A percentile compares a stretch with the other conserved stretches of the same genome.
These are phyloP conservation scores for Mamestra configurata DNA, from an alignment of 1,140 invertebrate genomes.

Conservation along the genomic window DNA sequence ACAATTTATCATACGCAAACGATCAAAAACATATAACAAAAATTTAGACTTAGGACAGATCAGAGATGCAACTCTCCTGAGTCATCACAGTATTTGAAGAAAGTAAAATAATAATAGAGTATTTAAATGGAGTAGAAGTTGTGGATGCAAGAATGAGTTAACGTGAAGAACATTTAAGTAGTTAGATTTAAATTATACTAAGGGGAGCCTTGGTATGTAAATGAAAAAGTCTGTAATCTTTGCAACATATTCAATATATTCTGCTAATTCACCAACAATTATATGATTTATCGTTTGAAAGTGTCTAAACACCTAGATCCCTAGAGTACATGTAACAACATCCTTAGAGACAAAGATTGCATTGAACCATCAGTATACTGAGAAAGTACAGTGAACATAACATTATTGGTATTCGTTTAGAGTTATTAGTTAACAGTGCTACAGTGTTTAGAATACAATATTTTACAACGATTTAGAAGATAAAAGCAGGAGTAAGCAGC, in stretches of 20 bases:
- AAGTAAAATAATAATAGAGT: constrained; percentile 68
- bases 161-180: constrained; percentile 68
- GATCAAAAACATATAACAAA: constrained; percentile 55
- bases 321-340: constrained; percentile 64
- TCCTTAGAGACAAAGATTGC: constrained; percentile 87
- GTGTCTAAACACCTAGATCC: constrained; percentile 71
- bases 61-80: constrained; percentile 74
- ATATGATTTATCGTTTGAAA: constrained; percentile 67
- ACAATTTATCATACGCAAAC: constrained; percentile 27
- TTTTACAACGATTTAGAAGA: constrained; percentile 78
- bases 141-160: constrained; percentile 73
- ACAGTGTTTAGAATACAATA: constrained; percentile 80
- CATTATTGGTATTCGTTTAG: constrained; percentile 79
- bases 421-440: constrained; percentile 80
- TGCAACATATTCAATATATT: constrained; percentile 87
- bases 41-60: constrained; percentile 58
- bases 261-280: constrained; percentile 80
- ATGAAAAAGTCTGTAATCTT: constrained; percentile 82
- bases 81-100: constrained; percentile 85
- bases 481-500: constrained; percentile 81
- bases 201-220: constrained; percentile 73
- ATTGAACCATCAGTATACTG: constrained; percentile 84
- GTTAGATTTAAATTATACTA: constrained; percentile 63
- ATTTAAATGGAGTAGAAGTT: constrained; percentile 69
- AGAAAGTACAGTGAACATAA: constrained; percentile 82